Percentiles rank a stretch among this genome's conserved stretches.
These are phyloP conservation scores for Gnathonemus longibarbis DNA, from an alignment of 2,113 vertebrate species.

Conservation along the genomic window DNA sequence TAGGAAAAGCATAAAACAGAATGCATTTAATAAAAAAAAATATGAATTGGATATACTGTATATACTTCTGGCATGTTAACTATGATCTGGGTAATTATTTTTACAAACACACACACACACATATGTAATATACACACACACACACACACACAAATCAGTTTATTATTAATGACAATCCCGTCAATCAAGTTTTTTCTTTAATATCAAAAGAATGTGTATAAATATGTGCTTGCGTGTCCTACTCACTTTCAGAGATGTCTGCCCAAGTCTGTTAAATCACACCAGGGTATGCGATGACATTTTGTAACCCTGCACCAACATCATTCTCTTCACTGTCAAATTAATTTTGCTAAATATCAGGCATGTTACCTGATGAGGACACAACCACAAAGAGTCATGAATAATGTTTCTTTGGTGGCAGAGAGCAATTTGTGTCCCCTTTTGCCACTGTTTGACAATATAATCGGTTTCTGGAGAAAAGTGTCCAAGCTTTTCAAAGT, in stretches of 20 bases:
- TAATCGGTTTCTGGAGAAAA: neutral
- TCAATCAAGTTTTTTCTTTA: neutral
- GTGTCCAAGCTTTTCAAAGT: neutral
- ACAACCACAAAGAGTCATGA: neutral
- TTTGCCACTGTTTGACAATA: neutral
- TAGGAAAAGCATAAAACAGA: neutral
- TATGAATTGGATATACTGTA: neutral
- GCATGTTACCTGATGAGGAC: conserved; percentile 1
- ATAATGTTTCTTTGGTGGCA: neutral
- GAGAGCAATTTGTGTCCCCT: neutral
- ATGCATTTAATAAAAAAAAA: neutral
- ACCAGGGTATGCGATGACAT: neutral
- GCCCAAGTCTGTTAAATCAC: neutral
- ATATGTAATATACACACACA: neutral
- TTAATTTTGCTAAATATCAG: conserved; percentile 2
- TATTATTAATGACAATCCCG: neutral
- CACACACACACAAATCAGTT: neutral
- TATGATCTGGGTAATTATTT: neutral
- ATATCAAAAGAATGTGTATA: neutral
- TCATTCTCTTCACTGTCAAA: neutral
- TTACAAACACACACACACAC: neutral
- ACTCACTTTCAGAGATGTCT: neutral
- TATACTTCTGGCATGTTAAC: neutral
- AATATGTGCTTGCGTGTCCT: neutral
- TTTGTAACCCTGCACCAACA: neutral